Evolutionary conservation across 2,888 invertebrate genomes (phyloP), one percentile per base, ranked within the genome.

Genomic region (Agrotis exclamationis): DNA sequence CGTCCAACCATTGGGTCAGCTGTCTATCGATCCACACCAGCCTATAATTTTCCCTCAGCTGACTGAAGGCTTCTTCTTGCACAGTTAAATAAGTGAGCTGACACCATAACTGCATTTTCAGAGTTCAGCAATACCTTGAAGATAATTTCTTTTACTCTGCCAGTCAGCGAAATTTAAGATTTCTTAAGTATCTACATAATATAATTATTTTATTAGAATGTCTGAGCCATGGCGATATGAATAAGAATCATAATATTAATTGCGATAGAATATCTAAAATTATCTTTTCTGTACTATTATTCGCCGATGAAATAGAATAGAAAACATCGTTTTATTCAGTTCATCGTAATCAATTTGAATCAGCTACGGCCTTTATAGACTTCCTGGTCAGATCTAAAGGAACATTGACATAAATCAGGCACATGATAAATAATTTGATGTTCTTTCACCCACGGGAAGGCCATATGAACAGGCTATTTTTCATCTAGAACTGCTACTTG

Each of bases 401-500:
- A n/a, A n/a, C 3, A 33, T 45, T 45, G 16, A 5, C 5, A 58
- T 18, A 45, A 51, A 50, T 54, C 44, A 45, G 45, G 5, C 18
- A 11, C 9, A 76, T 57, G 57, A 76, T 76, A 39, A 69, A 72
- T 57, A 24, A 39, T 18, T 51, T 51, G 45, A 57, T 33, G 45
- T 68, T 68, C 13, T 24, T 73, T 73, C 72, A 73, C 77, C 72
- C 72, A 73, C 72, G 24, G 45, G 33, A 57, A 16, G 18, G 20
- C 69, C 45, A 76, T 39, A 50, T 50, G 13, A 2, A 13, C 20
- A 47, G 45, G 44, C 60, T 62, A 54, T 74, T 80, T 74, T 72
- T 68, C 60, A 59, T 76, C 67, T 64, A 66, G 67, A 84, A 84
- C 60, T 58, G 82, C 60, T 73, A 68, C 83, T 63, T 69, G 24